phyloP scores from a whole-genome alignment of 2,797 vertebrate genomes.

The Gila robusta region DNA sequence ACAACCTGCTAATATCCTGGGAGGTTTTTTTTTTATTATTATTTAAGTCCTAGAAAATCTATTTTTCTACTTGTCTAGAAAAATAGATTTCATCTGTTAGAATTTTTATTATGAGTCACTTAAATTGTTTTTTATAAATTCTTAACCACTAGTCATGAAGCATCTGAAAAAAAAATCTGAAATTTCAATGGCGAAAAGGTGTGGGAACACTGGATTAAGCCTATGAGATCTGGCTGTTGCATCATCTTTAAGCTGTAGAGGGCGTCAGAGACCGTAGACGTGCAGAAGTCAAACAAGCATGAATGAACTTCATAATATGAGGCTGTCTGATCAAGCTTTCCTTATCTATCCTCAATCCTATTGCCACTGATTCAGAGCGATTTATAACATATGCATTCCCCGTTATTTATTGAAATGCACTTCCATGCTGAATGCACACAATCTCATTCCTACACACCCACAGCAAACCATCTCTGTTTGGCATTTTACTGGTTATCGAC shows the following conservation, averaged over 20 bases:
- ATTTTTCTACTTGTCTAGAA: too few species aligned
- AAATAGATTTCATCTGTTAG: too few species aligned
- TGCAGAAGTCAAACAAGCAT: not conserved
- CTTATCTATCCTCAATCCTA: not conserved
- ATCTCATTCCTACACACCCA: constrained; percentile 23
- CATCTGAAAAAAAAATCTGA: not conserved
- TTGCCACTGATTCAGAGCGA: constrained; percentile 3
- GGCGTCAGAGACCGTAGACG: constrained; percentile 12
- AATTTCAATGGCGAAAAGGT: not conserved
- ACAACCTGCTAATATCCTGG: too few species aligned
- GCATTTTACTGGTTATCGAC: constrained; percentile 27
- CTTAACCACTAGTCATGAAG: not conserved
- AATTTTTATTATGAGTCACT: not conserved
- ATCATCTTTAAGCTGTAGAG: constrained; percentile 20
- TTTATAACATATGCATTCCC: not conserved
- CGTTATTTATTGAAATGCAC: not conserved
- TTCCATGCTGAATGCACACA: not conserved
- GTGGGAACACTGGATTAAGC: not conserved
- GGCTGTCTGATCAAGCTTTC: not conserved
- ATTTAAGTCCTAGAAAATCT: too few species aligned
- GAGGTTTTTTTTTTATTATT: too few species aligned
- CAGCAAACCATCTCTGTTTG: not conserved
- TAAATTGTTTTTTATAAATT: not conserved
- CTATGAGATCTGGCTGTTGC: not conserved
- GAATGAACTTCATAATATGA: not conserved